Evolutionary conservation across 2,113 vertebrate species (phyloP).

Genomic region (Passerina amoena): DNA sequence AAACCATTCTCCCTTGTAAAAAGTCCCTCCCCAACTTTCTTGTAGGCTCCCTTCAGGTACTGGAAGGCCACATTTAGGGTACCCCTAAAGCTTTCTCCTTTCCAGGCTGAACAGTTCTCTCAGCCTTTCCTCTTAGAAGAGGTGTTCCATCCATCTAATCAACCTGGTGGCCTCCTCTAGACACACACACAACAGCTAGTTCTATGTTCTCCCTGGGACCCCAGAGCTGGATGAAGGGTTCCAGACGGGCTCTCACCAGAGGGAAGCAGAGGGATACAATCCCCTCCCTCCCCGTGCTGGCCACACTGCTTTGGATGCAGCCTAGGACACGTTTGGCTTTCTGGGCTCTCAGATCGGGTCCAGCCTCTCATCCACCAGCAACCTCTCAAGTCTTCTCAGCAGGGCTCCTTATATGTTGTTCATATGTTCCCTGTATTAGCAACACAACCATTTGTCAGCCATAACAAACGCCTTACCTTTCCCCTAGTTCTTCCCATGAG

Average conservation of each 20-base stretch:
- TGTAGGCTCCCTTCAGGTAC: neutral
- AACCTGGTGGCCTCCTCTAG: neutral
- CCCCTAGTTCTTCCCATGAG: neutral
- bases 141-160: neutral
- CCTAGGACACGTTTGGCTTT: rapidly evolving
- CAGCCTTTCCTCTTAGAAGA: neutral
- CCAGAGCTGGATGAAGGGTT: neutral
- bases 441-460: neutral
- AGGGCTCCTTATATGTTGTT: neutral
- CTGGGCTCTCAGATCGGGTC: neutral
- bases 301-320: neutral
- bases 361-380: neutral
- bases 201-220: neutral
- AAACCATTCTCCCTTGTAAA: neutral
- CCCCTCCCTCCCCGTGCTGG: neutral
- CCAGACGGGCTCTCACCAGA: neutral
- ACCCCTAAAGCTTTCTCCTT: neutral
- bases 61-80: neutral
- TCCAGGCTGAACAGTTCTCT: neutral
- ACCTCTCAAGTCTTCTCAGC: neutral
- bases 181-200: neutral
- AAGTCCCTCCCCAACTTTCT: neutral
- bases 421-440: neutral
- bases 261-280: neutral
- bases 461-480: neutral